Conservation (phyloP, 1,140 invertebrate genomes). For the Kradibia gibbosae region DNA sequence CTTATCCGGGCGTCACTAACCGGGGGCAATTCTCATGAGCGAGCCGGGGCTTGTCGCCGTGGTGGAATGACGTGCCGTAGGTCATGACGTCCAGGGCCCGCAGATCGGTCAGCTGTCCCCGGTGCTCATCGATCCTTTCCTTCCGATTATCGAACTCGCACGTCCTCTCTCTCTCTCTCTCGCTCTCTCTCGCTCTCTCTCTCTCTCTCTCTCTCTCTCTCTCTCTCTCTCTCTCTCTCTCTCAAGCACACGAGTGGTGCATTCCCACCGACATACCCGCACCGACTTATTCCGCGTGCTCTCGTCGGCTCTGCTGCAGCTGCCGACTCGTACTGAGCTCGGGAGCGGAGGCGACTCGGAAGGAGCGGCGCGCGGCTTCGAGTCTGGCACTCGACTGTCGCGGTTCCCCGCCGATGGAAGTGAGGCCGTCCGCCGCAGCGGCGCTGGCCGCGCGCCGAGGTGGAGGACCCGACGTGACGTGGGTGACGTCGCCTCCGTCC, state of each 20-base stretch:
- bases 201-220: not conserved
- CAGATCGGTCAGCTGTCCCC: not conserved
- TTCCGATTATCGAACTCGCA: too few species aligned
- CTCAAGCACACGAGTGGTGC: too few species aligned
- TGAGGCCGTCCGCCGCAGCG: constrained; percentile 11
- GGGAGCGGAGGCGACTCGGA: not conserved
- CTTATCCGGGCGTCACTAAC: not conserved
- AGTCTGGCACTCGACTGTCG: constrained; percentile 28
- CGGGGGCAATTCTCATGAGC: constrained; percentile 52
- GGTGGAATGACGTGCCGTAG: constrained; percentile 60
- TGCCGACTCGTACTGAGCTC: not conserved
- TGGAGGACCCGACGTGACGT: constrained; percentile 43
- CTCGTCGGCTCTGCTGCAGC: not conserved
- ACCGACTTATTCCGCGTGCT: not conserved
- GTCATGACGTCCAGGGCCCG: constrained; percentile 56
- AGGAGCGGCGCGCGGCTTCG: constrained; percentile 29
- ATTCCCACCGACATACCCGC: too few species aligned
- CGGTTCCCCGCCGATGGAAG: not conserved
- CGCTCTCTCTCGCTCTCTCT: not conserved
- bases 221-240: not conserved
- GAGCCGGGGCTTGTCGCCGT: constrained; percentile 59
- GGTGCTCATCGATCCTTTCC: not conserved
- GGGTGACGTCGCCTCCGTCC: constrained; percentile 17
- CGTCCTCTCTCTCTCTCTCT: not conserved
- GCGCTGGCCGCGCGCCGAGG: constrained; percentile 8